phyloP scores from a whole-genome alignment of 2,113 vertebrate genomes.

The Alethe diademata region DNA sequence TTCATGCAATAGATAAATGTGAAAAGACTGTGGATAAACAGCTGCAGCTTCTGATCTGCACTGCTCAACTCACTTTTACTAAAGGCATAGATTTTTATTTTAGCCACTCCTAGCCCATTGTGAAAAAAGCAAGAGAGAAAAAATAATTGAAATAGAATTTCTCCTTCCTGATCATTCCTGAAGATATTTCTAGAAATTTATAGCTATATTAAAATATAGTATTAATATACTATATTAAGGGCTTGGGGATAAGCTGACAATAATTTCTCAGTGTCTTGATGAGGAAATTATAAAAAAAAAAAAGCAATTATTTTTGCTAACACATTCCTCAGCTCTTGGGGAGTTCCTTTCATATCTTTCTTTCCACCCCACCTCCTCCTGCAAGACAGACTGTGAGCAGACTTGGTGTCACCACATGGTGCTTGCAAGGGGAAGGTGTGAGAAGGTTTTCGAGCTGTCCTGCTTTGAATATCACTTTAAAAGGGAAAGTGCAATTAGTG shows the following conservation, averaged over 20 bases:
- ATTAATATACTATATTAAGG: background rate
- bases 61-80: background rate
- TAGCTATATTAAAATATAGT: background rate
- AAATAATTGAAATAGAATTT: background rate
- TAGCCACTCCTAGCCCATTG: background rate
- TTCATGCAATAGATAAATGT: background rate
- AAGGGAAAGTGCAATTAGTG: background rate
- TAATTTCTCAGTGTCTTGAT: background rate
- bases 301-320: background rate
- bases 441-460: background rate
- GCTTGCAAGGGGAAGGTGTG: background rate
- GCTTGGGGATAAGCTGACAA: background rate
- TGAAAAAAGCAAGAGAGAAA: background rate
- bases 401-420: background rate
- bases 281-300: background rate
- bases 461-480: background rate
- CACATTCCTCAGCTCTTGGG: background rate
- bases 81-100: background rate
- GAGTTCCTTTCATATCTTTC: background rate
- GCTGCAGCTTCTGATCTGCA: background rate
- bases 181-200: background rate
- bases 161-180: accelerated
- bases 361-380: background rate
- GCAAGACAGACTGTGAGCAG: background rate
- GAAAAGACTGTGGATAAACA: background rate